These are phyloP conservation scores for Drosophila greeni DNA, from an alignment of 2,888 invertebrate species.

Conservation along the genomic window DNA sequence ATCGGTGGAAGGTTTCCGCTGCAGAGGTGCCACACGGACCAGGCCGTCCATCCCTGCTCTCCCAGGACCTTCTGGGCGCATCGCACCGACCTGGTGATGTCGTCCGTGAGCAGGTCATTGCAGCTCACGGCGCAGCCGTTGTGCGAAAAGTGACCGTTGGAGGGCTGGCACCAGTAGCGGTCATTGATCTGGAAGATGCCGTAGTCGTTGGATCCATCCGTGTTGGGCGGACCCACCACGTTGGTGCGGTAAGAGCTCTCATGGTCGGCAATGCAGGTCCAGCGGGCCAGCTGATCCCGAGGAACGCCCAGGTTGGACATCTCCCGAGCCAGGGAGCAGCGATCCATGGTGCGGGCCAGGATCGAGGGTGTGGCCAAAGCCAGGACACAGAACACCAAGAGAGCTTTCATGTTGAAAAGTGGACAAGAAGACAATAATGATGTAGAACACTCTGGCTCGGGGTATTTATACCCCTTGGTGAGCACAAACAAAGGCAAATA, in stretches of 20 bases:
- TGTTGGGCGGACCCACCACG: conserved; percentile 78
- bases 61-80: conserved; percentile 64
- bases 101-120: conserved; percentile 55
- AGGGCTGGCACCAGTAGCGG: conserved; percentile 70
- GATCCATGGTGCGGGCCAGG: conserved; percentile 55
- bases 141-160: conserved; percentile 47
- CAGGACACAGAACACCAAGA: conserved; percentile 33
- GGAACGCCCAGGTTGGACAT: conserved; percentile 70
- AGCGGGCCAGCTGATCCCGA: conserved; percentile 56
- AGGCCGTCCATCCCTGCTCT: conserved; percentile 70
- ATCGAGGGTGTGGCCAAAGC: conserved; percentile 37
- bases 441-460: background rate
- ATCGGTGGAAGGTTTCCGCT: conserved; percentile 53
- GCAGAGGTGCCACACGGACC: conserved; percentile 66
- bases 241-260: conserved; percentile 76
- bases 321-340: conserved; percentile 66
- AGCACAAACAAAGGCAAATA: background rate
- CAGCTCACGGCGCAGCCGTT: conserved; percentile 67
- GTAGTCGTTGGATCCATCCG: conserved; percentile 78
- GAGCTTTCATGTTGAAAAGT: conserved; percentile 35
- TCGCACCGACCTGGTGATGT: conserved; percentile 58
- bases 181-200: conserved; percentile 77
- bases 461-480: conserved; percentile 7
- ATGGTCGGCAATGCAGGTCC: conserved; percentile 71
- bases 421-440: background rate